Evolutionary conservation across 2,797 vertebrate species (phyloP).

Genomic region (Eupleurogrammus muticus): DNA sequence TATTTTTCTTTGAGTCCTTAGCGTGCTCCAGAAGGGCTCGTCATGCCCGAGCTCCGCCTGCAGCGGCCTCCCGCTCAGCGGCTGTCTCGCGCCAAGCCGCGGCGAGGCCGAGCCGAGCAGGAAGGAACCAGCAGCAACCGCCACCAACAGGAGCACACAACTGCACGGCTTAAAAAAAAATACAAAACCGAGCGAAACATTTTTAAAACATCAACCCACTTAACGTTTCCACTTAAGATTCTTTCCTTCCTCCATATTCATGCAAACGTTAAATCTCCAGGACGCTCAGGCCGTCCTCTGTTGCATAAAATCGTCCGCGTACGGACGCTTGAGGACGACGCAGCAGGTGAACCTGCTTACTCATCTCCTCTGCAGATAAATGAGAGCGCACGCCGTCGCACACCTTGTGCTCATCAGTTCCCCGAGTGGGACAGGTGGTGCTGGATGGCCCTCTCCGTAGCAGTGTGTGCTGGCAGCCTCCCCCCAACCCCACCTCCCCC

Average conservation of each 20-base stretch:
- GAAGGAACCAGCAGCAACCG: conserved; percentile 37
- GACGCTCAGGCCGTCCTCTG: conserved; percentile 28
- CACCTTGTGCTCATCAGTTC: conserved; percentile 70
- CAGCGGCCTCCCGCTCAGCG: conserved; percentile 47
- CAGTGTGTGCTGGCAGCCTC: conserved; percentile 69
- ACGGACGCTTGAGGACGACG: conserved; percentile 60
- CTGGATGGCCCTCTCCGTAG: conserved; percentile 57
- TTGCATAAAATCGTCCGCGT: conserved; percentile 60
- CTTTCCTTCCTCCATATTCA: conserved; percentile 42
- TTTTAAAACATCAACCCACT: conserved; percentile 3
- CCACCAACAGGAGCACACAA: conserved; percentile 31
- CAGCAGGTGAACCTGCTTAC: conserved; percentile 67
- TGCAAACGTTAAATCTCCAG: conserved; percentile 38
- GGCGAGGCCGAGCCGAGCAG: conserved; percentile 40
- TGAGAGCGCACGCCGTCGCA: conserved; percentile 51
- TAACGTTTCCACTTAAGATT: not conserved
- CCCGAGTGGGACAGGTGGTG: conserved; percentile 73
- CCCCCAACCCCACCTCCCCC: too few relatives aligned
- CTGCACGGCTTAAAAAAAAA: not conserved
- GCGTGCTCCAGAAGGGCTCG: conserved; percentile 60
- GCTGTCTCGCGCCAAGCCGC: conserved; percentile 65
- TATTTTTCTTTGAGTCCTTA: conserved; percentile 45
- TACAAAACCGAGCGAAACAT: not conserved
- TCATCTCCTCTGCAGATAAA: conserved; percentile 70
- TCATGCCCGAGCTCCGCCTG: conserved; percentile 61